Evolutionary conservation across 2,113 vertebrate species (phyloP), one percentile per base, ranked within the genome.

Genomic region (Brachyhypopomus gauderio): DNA sequence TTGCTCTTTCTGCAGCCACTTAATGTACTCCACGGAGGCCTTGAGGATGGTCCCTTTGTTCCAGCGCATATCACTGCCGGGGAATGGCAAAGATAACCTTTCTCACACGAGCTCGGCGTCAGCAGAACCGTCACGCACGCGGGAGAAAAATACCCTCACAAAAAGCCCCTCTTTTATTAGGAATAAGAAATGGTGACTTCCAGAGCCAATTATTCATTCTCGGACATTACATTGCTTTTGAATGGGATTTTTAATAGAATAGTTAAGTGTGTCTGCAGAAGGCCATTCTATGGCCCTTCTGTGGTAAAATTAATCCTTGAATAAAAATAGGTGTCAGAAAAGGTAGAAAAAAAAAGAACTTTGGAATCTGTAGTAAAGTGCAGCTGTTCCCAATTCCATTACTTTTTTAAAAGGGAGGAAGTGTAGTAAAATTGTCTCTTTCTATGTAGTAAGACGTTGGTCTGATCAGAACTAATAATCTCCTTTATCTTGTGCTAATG

Each of bases 171-270:
- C 78, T 79, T 79, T 91, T 92, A 91, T 95, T 94, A 95, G 96
- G 95, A 96, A 96, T 96, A 94, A 95, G 95, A 96, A 96, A 96
- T 95, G 94, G 95, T 95, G 95, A 97, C 96, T 97, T 97, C 96
- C 95, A 97, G 92, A 93, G 94, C 92, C 95, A 96, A 92, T 98
- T 97, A 97, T 97, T 98, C 96, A 97, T 94, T 95, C 92, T 96
- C 95, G 94, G 96, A 96, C 96, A 96, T 97, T 96, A 96, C 95
- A 85, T 86, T 94, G 93, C 94, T 94, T 93, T 93, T 95, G 95
- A 98, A 98, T 98, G 94, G 95, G 94, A 94, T 95, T 96, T 98
- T 98, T 99, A 99, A 99, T 99, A 97, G 96, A 98, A 98, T 98
- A 98, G 95, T 98, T 97, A 98, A 98, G 96, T 91, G 92, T 90